phyloP scores from a whole-genome alignment of 1,140 invertebrate genomes.

The Chironomus tepperi region DNA sequence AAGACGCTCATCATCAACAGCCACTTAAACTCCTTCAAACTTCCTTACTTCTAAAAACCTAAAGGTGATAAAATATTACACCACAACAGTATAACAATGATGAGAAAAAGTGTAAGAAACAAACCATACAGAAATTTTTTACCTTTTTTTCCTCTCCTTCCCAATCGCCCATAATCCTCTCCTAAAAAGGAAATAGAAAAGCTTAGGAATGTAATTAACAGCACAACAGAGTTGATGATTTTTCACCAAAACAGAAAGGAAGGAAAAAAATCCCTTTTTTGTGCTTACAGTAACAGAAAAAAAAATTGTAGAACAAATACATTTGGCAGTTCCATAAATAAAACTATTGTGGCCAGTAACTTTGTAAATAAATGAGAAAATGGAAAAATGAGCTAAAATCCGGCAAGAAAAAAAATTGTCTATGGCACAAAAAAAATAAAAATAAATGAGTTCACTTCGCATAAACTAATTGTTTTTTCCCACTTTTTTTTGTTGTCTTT shows the following conservation, averaged over 20 bases:
- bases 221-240: not conserved
- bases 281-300: not conserved
- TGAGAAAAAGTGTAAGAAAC: not conserved
- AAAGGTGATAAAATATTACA: not conserved
- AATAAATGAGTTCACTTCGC: constrained; percentile 1
- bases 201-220: not conserved
- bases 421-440: not conserved
- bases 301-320: not conserved
- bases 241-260: not conserved
- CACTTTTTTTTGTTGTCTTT: not conserved
- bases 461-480: not conserved
- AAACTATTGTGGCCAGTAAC: not conserved
- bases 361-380: no score
- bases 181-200: no score
- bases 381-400: no score
- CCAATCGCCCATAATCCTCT: no score
- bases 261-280: no score
- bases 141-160: no score
- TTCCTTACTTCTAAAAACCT: not conserved
- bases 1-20: no score
- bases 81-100: not conserved
- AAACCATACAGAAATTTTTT: no score
- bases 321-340: not conserved
- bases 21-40: no score
- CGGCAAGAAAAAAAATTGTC: no score